A percentile compares a stretch with the other conserved stretches of the same genome.
These are phyloP conservation scores for Mesoligia furuncula DNA, from an alignment of 2,888 invertebrate genomes.

Conservation along the genomic window DNA sequence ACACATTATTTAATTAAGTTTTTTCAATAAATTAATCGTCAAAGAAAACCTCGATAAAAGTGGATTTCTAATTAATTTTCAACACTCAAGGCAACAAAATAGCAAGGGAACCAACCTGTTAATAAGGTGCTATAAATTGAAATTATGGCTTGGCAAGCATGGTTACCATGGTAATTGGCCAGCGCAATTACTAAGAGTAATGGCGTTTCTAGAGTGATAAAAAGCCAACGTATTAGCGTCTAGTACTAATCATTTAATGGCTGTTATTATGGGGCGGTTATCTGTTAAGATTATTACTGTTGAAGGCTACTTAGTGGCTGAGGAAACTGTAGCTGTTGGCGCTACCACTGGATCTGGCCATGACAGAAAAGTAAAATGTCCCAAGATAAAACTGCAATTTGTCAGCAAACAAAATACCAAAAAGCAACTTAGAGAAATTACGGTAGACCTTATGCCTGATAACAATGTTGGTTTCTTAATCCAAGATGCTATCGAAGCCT, in stretches of 20 bases:
- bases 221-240: constrained; percentile 53
- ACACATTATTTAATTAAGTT: neutral
- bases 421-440: neutral
- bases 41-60: neutral
- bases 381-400: neutral
- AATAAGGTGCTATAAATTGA: constrained; percentile 47
- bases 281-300: constrained; percentile 48
- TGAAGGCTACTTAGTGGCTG: constrained; percentile 47
- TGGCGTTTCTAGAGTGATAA: constrained; percentile 56
- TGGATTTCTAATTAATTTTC: constrained; percentile 30
- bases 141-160: constrained; percentile 33
- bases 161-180: constrained; percentile 53
- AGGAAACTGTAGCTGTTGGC: constrained; percentile 15
- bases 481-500: neutral
- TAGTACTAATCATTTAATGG: constrained; percentile 52
- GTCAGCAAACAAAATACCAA: neutral
- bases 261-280: constrained; percentile 47
- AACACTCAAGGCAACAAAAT: constrained; percentile 20
- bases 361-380: constrained; percentile 8
- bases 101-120: constrained; percentile 7
- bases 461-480: neutral
- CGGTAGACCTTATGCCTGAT: neutral
- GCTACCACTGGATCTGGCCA: constrained; percentile 31
- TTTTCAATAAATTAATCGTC: constrained; percentile 3
- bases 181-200: constrained; percentile 58